Conservation (phyloP, 2,888 invertebrate genomes). For the Mactromeris polynyma region DNA sequence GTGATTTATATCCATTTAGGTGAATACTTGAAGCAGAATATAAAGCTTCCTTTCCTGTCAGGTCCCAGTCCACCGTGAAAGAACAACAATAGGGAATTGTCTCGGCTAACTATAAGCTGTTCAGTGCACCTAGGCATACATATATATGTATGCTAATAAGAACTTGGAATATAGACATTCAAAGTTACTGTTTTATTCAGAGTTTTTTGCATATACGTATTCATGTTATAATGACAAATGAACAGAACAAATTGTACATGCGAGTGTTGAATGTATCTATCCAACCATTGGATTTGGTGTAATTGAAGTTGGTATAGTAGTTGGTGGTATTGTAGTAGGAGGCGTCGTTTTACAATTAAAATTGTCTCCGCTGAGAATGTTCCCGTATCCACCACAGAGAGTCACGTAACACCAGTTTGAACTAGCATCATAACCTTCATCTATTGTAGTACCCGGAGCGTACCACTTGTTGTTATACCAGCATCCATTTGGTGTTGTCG, state of each 20-base stretch:
- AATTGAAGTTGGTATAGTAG: background rate
- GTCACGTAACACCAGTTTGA: slow-evolving; percentile 47
- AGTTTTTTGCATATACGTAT: background rate
- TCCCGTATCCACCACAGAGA: slow-evolving; percentile 19
- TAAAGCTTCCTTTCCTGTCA: too few species aligned
- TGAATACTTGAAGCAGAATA: too few species aligned
- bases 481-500: slow-evolving; percentile 24
- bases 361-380: slow-evolving; percentile 35
- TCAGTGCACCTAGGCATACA: too few species aligned
- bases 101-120: too few species aligned
- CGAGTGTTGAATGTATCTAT: background rate
- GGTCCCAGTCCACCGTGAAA: too few species aligned
- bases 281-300: background rate
- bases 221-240: background rate
- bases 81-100: too few species aligned
- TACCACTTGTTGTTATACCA: slow-evolving; percentile 26
- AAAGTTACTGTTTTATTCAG: too few species aligned
- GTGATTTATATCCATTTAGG: too few species aligned
- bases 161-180: too few species aligned
- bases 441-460: slow-evolving; percentile 26
- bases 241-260: background rate
- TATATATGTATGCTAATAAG: too few species aligned
- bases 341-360: slow-evolving; percentile 41
- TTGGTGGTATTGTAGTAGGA: background rate
- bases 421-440: slow-evolving; percentile 25